These are phyloP conservation scores for Torymus texanus DNA, from an alignment of 2,888 invertebrate genomes.

Conservation along the genomic window DNA sequence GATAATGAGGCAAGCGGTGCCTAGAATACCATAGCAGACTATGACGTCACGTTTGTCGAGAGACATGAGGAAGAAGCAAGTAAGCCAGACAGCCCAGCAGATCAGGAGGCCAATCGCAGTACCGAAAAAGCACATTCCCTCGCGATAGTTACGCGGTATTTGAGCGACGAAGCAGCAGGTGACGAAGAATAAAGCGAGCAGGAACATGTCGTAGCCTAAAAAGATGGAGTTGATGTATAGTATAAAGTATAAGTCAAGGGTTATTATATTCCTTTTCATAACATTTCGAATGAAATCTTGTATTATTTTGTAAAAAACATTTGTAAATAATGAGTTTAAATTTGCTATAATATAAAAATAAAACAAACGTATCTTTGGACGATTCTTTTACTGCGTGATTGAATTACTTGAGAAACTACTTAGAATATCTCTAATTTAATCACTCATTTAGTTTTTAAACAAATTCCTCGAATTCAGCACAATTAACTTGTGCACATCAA, in stretches of 20 bases:
- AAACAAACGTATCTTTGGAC: too few species aligned
- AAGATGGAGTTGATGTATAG: slow-evolving; percentile 62
- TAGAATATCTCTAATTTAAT: too few species aligned
- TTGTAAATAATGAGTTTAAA: too few species aligned
- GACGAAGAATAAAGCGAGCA: slow-evolving; percentile 78
- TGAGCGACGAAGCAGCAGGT: slow-evolving; percentile 80
- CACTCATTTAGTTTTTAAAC: too few species aligned
- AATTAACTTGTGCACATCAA: slow-evolving; percentile 23
- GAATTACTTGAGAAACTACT: too few species aligned
- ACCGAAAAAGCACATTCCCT: slow-evolving; percentile 78
- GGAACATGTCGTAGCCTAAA: slow-evolving; percentile 80
- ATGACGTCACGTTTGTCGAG: slow-evolving; percentile 78
- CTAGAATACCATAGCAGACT: slow-evolving; percentile 79
- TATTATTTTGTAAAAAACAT: too few species aligned
- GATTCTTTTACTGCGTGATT: too few species aligned
- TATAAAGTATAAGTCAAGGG: too few species aligned
- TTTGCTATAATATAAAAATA: too few species aligned
- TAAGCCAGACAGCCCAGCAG: slow-evolving; percentile 77
- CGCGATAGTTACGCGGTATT: slow-evolving; percentile 82
- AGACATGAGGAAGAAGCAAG: slow-evolving; percentile 79
- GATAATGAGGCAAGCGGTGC: slow-evolving; percentile 80
- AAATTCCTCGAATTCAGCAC: too few species aligned
- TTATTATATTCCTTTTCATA: too few species aligned
- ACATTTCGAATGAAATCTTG: too few species aligned
- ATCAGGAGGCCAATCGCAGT: slow-evolving; percentile 76